Percentiles rank a stretch among this genome's conserved stretches.
Conservation (phyloP, 2,888 invertebrate species). For the Neria commutata region DNA sequence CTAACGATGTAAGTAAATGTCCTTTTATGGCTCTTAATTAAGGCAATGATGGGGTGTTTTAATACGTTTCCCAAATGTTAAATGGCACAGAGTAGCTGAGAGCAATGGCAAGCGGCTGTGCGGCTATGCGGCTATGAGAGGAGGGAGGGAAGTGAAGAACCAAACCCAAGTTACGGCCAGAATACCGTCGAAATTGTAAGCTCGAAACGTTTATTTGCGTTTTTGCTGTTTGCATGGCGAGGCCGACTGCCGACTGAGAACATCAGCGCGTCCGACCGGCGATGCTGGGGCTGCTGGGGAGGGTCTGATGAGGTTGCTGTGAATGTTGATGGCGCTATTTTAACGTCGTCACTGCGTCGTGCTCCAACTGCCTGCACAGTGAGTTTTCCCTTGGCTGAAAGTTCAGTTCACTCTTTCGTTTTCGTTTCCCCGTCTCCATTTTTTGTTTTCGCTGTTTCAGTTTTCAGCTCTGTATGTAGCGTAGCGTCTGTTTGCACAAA, state of each 20-base stretch:
- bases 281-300: constrained; percentile 20
- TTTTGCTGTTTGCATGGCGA: not conserved
- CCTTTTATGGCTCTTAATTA: constrained; percentile 62
- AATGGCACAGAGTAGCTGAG: constrained; percentile 43
- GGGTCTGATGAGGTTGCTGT: constrained; percentile 14
- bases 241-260: constrained; percentile 18
- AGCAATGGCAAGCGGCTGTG: not conserved
- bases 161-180: too few species aligned
- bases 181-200: too few species aligned
- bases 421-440: not conserved
- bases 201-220: constrained; percentile 20
- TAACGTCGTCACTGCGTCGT: constrained; percentile 8
- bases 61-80: constrained; percentile 60
- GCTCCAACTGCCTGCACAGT: not conserved
- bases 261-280: constrained; percentile 16
- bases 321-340: constrained; percentile 9
- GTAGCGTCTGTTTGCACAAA: constrained; percentile 15
- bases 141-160: too few species aligned
- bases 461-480: constrained; percentile 9
- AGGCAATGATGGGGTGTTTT: constrained; percentile 62
- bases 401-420: constrained; percentile 9
- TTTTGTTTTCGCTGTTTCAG: constrained; percentile 20
- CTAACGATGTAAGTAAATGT: constrained; percentile 57
- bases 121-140: not conserved
- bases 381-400: not conserved